Conservation (phyloP, 2,888 invertebrate genomes). For the Sphaerophoria taeniata region DNA sequence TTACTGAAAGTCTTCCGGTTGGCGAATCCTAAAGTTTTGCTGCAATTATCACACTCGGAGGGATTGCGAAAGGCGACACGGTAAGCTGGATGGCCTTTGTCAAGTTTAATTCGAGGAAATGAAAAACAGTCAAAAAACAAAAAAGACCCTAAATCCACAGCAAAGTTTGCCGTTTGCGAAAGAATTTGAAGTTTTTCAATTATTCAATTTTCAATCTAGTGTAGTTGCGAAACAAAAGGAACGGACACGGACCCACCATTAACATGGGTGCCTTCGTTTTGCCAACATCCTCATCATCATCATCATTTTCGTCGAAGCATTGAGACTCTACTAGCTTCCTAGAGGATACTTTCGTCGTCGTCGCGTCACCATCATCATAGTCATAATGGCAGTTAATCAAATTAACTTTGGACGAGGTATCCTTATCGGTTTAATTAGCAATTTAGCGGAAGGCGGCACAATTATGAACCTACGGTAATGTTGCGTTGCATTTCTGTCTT, state of each 20-base stretch:
- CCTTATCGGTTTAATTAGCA: slow-evolving; percentile 74
- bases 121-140: slow-evolving; percentile 32
- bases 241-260: neutral
- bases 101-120: slow-evolving; percentile 48
- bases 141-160: slow-evolving; percentile 61
- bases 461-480: slow-evolving; percentile 62
- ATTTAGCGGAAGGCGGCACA: slow-evolving; percentile 67
- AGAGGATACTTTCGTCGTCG: neutral
- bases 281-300: slow-evolving; percentile 40
- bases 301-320: neutral
- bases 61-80: no score
- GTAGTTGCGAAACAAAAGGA: slow-evolving; percentile 53
- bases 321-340: no score
- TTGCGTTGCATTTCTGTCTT: slow-evolving; percentile 1
- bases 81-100: slow-evolving; percentile 51
- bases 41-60: slow-evolving; percentile 55
- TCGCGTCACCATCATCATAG: neutral
- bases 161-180: slow-evolving; percentile 60
- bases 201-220: slow-evolving; percentile 71
- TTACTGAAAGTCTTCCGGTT: slow-evolving; percentile 56
- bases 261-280: slow-evolving; percentile 39
- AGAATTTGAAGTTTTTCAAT: slow-evolving; percentile 72
- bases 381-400: slow-evolving; percentile 69
- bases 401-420: slow-evolving; percentile 72
- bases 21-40: slow-evolving; percentile 52